Base-by-base conservation (phyloP, 1,140 invertebrate species). In the Tyrophagus putrescentiae region DNA sequence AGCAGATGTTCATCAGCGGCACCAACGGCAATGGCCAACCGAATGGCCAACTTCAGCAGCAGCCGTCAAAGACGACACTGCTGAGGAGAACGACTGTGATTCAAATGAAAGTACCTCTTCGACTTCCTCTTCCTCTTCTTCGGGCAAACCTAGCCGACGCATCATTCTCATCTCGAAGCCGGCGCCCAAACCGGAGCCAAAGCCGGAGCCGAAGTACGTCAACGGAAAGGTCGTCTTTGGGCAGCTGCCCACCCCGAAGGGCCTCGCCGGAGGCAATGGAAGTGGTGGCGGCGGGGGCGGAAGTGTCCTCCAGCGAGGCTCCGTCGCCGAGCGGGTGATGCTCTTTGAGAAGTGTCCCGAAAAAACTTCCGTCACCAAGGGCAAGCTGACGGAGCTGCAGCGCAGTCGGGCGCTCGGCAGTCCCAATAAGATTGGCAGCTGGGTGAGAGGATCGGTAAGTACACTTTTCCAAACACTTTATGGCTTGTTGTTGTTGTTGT, bases 331-430 rank as follows among this genome's bases (percentile, higher is more conserved):
- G 68, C 75, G 89, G 31, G 87, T 92, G 31, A 76, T 92, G 53
- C 86, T 91, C 67, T 93, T 92, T 70, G 89, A 93, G 70, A 82
- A 86, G 70, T 87, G 87, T 68, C 89, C 89, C 0, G 85, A 69
- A 25, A 53, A 61, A 32, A 60, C 45, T 16, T 59, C 57, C 6
- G 57, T 59, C 2, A 59, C 57, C 18, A 59, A 59, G 50, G n/a
- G 18, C 23, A 59, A 59, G 27, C 5, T 59, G 23, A 21, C 36
- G 1, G 57, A 59, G 25, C 29, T 41, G 18, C 32, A 57, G 28
- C 25, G 31, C 5, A 59, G 32, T 44, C 36, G 57, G 7, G n/a
- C 5, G 31, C 44, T 42, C 9, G 50, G 21, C 7, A 42, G 16
- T 45, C 36, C 32, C n/a, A 59, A 59, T 45, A 59, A 59, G 28